Conservation (phyloP, 2,113 vertebrate species). For the Illadopsis cleaveri region DNA sequence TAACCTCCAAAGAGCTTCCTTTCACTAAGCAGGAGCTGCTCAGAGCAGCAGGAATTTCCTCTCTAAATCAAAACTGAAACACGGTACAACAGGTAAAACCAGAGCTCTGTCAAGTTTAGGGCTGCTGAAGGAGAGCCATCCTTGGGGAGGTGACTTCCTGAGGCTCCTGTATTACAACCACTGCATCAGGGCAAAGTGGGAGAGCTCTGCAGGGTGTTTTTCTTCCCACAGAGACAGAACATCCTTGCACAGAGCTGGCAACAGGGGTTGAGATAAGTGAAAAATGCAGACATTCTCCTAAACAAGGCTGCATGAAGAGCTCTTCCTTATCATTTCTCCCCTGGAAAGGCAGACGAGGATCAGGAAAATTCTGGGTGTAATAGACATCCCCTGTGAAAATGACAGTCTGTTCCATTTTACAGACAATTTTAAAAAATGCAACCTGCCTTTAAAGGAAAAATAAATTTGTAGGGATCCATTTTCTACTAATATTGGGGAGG, state of each 20-base stretch:
- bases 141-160: neutral
- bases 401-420: neutral
- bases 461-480: neutral
- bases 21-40: neutral
- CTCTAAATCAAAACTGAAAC: neutral
- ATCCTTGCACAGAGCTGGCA: neutral
- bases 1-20: neutral
- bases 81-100: neutral
- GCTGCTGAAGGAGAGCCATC: neutral
- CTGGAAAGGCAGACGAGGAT: neutral
- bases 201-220: neutral
- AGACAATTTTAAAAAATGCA: neutral
- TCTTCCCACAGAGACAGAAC: neutral
- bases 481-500: neutral
- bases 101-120: neutral
- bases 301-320: neutral
- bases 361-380: accelerated
- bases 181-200: neutral
- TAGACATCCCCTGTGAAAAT: neutral
- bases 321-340: neutral
- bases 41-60: neutral
- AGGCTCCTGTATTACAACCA: neutral
- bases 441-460: neutral
- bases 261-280: neutral
- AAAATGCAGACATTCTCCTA: neutral